phyloP scores from a whole-genome alignment of 1,140 invertebrate genomes.

The Vanessa atalanta region DNA sequence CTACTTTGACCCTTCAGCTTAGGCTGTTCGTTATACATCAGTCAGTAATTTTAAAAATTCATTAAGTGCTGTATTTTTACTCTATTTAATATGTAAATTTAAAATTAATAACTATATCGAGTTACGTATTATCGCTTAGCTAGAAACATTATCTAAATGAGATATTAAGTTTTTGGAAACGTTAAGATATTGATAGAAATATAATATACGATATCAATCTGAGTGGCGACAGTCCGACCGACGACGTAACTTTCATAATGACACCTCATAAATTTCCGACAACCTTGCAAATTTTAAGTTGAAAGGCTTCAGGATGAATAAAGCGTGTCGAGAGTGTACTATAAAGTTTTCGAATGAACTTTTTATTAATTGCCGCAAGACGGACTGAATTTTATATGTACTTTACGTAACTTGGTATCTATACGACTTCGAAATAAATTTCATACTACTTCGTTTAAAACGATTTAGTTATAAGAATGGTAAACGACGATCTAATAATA shows the following conservation, averaged over 20 bases:
- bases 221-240: slow-evolving; percentile 52
- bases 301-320: slow-evolving; percentile 59
- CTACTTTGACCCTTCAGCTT: no score
- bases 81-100: no score
- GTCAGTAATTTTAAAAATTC: no score
- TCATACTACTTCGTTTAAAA: no score
- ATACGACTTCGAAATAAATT: no score
- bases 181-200: slow-evolving; percentile 9
- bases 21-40: no score
- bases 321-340: slow-evolving; percentile 60
- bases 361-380: slow-evolving; percentile 58
- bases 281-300: slow-evolving; percentile 59
- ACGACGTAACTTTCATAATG: slow-evolving; percentile 62
- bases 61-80: no score
- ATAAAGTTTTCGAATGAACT: slow-evolving; percentile 62
- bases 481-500: no score
- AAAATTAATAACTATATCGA: no score
- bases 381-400: slow-evolving; percentile 48
- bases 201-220: slow-evolving; percentile 46
- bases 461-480: no score
- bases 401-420: slow-evolving; percentile 22
- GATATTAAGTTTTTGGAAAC: background rate
- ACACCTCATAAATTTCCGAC: slow-evolving; percentile 62
- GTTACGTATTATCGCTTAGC: no score
- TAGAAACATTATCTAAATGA: no score